Evolutionary conservation across 2,888 invertebrate species (phyloP).

Genomic region (Dynastes tityus): DNA sequence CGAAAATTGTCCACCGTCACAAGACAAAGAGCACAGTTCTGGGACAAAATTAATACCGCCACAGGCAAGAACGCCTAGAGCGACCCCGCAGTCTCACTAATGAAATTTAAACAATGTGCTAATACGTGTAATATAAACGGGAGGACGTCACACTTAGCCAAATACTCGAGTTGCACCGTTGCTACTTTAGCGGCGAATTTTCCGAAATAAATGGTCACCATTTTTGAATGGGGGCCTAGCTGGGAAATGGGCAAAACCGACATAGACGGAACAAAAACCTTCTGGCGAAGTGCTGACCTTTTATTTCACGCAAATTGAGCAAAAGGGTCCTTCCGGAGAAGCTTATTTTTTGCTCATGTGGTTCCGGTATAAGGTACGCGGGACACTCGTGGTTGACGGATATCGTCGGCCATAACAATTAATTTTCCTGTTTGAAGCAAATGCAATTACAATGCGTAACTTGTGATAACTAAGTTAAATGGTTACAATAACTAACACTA

Average conservation of each 20-base stretch:
- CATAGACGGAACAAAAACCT: slow-evolving; percentile 31
- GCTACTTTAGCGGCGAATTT: neutral
- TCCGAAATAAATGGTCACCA: slow-evolving; percentile 18
- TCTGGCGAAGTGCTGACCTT: slow-evolving; percentile 40
- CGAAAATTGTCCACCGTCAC: neutral
- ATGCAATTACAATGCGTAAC: neutral
- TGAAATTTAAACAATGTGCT: slow-evolving; percentile 48
- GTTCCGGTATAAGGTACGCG: neutral
- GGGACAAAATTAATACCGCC: slow-evolving; percentile 19
- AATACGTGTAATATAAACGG: slow-evolving; percentile 40
- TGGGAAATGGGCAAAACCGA: slow-evolving; percentile 8
- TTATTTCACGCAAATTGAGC: slow-evolving; percentile 40
- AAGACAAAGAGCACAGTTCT: slow-evolving; percentile 26
- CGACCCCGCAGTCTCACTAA: slow-evolving; percentile 16
- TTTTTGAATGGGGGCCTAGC: neutral
- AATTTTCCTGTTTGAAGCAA: slow-evolving; percentile 4
- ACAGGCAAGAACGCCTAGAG: neutral
- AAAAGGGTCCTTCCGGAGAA: slow-evolving; percentile 27
- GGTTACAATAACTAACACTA: neutral
- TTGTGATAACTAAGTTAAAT: too few relatives aligned
- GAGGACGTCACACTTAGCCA: slow-evolving; percentile 11
- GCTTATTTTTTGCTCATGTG: slow-evolving; percentile 20
- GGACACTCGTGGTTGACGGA: neutral
- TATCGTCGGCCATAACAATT: slow-evolving; percentile 1
- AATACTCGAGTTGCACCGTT: neutral